These are phyloP conservation scores for Pao palembangensis DNA, from an alignment of 2,113 vertebrate species.

Conservation along the genomic window DNA sequence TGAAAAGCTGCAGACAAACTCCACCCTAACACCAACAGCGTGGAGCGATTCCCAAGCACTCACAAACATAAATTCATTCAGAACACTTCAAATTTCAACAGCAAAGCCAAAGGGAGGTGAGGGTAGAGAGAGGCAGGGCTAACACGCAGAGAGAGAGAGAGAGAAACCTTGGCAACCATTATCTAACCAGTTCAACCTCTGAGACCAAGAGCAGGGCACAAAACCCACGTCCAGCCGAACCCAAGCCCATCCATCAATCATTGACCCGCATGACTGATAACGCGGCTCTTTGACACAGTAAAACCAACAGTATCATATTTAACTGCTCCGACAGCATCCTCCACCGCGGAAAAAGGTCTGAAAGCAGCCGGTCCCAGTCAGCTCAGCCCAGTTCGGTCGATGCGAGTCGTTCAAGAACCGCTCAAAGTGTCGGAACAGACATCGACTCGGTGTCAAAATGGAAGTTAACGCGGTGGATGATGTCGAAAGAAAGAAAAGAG, in stretches of 20 bases:
- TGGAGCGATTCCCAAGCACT: no score
- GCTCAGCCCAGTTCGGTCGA: neutral
- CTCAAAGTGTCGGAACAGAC: neutral
- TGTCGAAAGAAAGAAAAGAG: slow-evolving; percentile 43
- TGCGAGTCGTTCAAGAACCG: neutral
- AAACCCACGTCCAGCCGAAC: neutral
- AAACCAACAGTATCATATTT: neutral
- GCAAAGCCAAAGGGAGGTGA: slow-evolving; percentile 2
- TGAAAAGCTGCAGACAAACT: no score
- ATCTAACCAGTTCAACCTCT: slow-evolving; percentile 66
- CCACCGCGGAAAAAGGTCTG: neutral
- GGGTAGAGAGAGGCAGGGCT: neutral
- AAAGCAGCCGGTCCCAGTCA: slow-evolving; percentile 3
- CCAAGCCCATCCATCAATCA: slow-evolving; percentile 33
- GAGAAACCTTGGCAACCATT: slow-evolving; percentile 63
- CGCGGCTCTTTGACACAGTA: slow-evolving; percentile 16
- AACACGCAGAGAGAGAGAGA: slow-evolving; percentile 19
- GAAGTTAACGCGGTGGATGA: slow-evolving; percentile 24
- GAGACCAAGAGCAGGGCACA: slow-evolving; percentile 61
- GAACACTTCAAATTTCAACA: no score
- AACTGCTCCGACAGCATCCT: slow-evolving; percentile 39
- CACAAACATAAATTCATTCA: no score
- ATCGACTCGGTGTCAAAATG: slow-evolving; percentile 4
- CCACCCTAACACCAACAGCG: no score
- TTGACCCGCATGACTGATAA: slow-evolving; percentile 38